phyloP scores from a whole-genome alignment of 2,113 vertebrate genomes.

The Boleophthalmus pectinirostris region DNA sequence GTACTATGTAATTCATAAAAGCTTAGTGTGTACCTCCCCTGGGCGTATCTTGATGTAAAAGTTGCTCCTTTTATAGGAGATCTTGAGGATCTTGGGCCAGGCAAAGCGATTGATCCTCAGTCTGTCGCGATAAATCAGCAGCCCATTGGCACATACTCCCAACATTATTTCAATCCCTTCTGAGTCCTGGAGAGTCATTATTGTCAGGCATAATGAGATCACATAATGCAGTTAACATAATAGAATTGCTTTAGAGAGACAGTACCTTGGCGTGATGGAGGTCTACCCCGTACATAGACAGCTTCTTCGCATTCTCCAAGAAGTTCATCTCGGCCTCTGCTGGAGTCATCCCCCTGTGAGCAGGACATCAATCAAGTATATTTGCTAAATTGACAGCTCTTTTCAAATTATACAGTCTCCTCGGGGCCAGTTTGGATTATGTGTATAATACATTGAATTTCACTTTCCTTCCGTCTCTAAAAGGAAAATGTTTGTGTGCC shows the following conservation, averaged over 20 bases:
- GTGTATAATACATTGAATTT: slow-evolving; percentile 24
- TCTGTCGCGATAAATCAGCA: slow-evolving; percentile 95
- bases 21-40: slow-evolving; percentile 83
- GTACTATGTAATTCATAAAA: background rate
- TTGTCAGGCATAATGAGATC: slow-evolving; percentile 8
- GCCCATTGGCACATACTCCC: slow-evolving; percentile 94
- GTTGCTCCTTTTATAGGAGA: slow-evolving; percentile 98
- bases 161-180: slow-evolving; percentile 99
- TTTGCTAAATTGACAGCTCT: slow-evolving; percentile 34
- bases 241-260: background rate
- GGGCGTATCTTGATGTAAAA: slow-evolving; percentile 99
- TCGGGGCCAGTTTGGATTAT: slow-evolving; percentile 13
- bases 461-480: background rate
- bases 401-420: slow-evolving; percentile 32
- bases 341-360: slow-evolving; percentile 90
- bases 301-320: slow-evolving; percentile 97
- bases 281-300: slow-evolving; percentile 98
- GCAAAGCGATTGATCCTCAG: slow-evolving; percentile 98
- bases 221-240: slow-evolving; percentile 1
- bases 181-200: slow-evolving; percentile 82
- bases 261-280: slow-evolving; percentile 97
- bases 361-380: slow-evolving; percentile 35
- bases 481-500: slow-evolving; percentile 5
- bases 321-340: slow-evolving; percentile 98
- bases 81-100: slow-evolving; percentile 99